Evolutionary conservation across 1,140 invertebrate species (phyloP).

Genomic region (Drosophila sproati): DNA sequence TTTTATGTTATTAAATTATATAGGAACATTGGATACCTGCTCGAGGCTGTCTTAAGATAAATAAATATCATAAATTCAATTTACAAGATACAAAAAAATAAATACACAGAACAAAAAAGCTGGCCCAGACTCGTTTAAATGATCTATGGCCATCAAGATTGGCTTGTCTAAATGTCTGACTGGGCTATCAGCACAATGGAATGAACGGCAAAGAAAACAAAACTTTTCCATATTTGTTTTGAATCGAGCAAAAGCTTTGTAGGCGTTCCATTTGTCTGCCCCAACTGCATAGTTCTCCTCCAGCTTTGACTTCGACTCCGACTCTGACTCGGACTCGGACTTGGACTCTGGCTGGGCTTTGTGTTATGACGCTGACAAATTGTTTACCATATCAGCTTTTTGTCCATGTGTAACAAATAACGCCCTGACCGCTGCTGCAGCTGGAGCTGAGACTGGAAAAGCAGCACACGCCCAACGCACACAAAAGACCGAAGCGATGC

Average conservation of each 20-base stretch:
- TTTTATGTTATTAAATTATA: too few species aligned
- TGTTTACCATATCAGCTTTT: conserved; percentile 77
- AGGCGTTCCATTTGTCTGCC: conserved; percentile 41
- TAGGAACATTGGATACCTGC: background rate
- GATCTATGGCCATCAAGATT: conserved; percentile 46
- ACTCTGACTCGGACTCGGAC: conserved; percentile 1
- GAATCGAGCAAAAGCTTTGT: conserved; percentile 26
- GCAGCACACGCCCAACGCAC: conserved; percentile 66
- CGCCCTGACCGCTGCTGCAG: conserved; percentile 44
- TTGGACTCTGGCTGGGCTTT: conserved; percentile 11
- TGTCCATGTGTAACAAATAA: conserved; percentile 78
- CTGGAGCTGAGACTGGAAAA: conserved; percentile 24
- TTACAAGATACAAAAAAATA: background rate
- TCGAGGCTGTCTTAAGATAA: background rate
- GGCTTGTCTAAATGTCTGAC: conserved; percentile 38
- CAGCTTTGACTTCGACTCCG: too few species aligned
- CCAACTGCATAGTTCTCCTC: conserved; percentile 34
- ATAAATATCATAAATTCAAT: conserved; percentile 1
- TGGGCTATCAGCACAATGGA: conserved; percentile 9
- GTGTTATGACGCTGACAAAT: conserved; percentile 76
- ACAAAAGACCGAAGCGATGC: conserved; percentile 42
- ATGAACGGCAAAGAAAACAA: background rate
- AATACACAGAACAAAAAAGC: background rate
- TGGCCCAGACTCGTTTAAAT: background rate
- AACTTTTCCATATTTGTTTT: conserved; percentile 41